Evolutionary conservation across 2,113 vertebrate genomes (phyloP), one percentile per base, ranked within the genome.

Genomic region (Syrmaticus mikado): DNA sequence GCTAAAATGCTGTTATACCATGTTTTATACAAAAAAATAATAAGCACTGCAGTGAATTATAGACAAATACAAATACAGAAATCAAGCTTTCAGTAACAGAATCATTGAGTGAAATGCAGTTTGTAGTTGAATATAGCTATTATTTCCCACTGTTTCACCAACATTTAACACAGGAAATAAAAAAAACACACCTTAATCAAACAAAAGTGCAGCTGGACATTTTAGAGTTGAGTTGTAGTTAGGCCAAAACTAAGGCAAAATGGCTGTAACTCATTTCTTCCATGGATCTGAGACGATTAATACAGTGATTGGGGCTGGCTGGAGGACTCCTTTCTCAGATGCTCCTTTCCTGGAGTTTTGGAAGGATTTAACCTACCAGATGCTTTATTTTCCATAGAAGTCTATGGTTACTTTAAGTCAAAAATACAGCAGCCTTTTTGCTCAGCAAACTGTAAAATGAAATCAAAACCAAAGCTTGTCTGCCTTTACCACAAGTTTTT

Each of bases 281-380:
- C 12, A 15, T 9, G 24, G 32, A 40, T 22, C 4, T 3, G 15
- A 50, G 53, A 10, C 1, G 0, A 45, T n/a, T 28, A 45, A 15
- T 25, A 34, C 52, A 53, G 25, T 32, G 73, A 40, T 9, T 20
- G 15, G 2, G 5, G 18, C 14, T 46, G 13, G 5, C 9, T 50
- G 27, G 4, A 78, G 36, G 67, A 38, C 61, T 65, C 58, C 65
- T 76, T 10, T 1, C 10, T 68, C 43, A 14, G 38, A 30, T 25
- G 20, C 32, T 60, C 16, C 64, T 46, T 19, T 22, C 20, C 17
- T 41, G 36, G 43, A 10, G 13, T 30, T 53, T 34, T 24, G 30
- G 43, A 36, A 58, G 16, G 6, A 25, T 1, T 13, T 16, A n/a
- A 46, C 41, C 19, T 5, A 22, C 13, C 14, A 62, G 58, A 38